Percentiles rank a stretch among this genome's conserved stretches.
Conservation (phyloP, 1,140 invertebrate genomes). For the Spodoptera litura region DNA sequence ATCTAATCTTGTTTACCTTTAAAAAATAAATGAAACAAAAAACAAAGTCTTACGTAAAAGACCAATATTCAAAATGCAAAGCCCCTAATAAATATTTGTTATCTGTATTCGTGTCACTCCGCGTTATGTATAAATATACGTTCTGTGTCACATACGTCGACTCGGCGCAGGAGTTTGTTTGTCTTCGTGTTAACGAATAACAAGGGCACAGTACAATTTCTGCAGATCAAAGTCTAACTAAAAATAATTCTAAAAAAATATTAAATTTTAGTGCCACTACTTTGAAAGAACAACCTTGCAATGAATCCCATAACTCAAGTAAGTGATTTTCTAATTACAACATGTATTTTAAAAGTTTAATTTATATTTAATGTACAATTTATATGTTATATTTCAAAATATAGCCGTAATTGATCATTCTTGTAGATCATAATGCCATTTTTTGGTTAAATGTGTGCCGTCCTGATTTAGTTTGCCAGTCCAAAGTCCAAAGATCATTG, state of each 20-base stretch:
- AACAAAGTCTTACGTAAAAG: neutral
- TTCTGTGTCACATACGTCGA: conserved; percentile 19
- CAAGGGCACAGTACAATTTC: conserved; percentile 33
- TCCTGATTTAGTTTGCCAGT: conserved; percentile 5
- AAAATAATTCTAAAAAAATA: neutral
- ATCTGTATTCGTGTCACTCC: conserved; percentile 12
- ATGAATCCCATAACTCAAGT: conserved; percentile 38
- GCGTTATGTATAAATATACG: conserved; percentile 29
- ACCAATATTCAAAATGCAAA: conserved; percentile 3
- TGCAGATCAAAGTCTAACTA: conserved; percentile 35
- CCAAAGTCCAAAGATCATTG: conserved; percentile 63
- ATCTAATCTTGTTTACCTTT: too few species aligned
- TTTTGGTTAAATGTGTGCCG: neutral
- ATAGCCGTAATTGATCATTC: neutral
- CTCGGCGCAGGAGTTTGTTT: conserved; percentile 42
- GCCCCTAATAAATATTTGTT: conserved; percentile 3
- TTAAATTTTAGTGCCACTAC: neutral
- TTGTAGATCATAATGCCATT: neutral
- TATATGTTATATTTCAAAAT: neutral
- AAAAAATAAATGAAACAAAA: neutral
- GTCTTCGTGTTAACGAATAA: conserved; percentile 23
- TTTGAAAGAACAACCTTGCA: neutral
- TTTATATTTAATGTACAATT: neutral
- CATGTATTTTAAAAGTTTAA: neutral
- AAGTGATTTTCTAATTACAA: conserved; percentile 30